Conservation (phyloP, 2,888 invertebrate species). For the Therioaphis trifolii region DNA sequence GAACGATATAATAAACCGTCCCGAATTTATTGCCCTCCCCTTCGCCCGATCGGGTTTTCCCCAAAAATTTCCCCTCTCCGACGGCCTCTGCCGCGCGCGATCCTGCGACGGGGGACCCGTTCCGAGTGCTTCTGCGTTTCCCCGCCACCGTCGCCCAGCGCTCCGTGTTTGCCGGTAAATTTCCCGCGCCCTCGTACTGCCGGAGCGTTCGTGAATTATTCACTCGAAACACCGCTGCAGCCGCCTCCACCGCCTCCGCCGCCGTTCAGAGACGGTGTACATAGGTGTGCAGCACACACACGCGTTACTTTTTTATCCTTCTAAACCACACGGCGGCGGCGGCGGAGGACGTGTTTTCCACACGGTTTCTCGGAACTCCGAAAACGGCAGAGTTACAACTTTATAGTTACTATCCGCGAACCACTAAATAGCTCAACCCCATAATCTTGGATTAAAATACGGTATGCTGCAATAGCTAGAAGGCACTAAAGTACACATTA, state of each 20-base stretch:
- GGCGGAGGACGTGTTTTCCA: constrained; percentile 27
- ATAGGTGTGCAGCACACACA: no score
- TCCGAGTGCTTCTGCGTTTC: not conserved
- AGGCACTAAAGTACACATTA: no score
- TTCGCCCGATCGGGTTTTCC: not conserved
- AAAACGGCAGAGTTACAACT: no score
- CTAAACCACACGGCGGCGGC: constrained; percentile 26
- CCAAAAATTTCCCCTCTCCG: not conserved
- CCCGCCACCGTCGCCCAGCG: not conserved
- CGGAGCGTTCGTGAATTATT: not conserved
- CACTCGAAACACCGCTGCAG: not conserved
- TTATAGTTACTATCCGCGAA: no score
- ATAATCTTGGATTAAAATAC: no score
- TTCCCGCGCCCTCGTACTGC: not conserved
- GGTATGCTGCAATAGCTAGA: no score
- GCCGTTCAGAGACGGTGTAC: no score
- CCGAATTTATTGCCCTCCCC: constrained; percentile 24
- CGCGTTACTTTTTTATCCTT: not conserved
- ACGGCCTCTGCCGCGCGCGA: no score
- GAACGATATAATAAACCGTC: constrained; percentile 15
- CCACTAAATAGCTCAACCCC: no score
- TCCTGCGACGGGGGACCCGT: not conserved
- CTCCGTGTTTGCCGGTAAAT: no score
- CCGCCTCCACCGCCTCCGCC: no score
- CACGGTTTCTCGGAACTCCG: no score